phyloP scores from a whole-genome alignment of 2,888 invertebrate species.

The Chrysodeixis includens region DNA sequence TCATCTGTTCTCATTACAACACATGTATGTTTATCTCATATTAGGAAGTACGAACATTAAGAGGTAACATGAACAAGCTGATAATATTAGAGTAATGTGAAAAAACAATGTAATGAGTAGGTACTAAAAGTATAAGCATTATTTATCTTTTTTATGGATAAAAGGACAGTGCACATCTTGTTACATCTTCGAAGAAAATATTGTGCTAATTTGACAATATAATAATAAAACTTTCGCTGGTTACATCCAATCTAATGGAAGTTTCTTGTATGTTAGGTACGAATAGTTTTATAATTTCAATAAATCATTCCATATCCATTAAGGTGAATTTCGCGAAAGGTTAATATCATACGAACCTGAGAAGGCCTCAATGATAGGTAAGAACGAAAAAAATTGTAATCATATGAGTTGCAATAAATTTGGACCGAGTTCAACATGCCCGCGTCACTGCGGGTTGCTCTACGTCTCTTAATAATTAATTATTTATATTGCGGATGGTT shows the following conservation, averaged over 20 bases:
- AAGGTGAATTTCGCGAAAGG: neutral
- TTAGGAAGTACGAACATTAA: neutral
- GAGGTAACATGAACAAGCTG: neutral
- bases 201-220: neutral
- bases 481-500: constrained; percentile 24
- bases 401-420: neutral
- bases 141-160: no score
- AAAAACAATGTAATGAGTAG: no score
- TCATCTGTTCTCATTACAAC: constrained; percentile 24
- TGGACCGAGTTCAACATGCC: neutral
- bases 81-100: neutral
- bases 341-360: neutral
- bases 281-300: neutral
- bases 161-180: neutral
- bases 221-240: neutral
- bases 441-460: neutral
- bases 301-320: neutral
- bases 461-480: constrained; percentile 15
- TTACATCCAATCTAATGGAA: neutral
- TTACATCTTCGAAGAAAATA: neutral
- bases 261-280: neutral
- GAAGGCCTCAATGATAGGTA: neutral
- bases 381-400: neutral
- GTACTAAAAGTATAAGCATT: no score
- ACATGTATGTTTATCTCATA: constrained; percentile 20